Base-by-base conservation (phyloP, 2,888 invertebrate genomes). In the Selenia dentaria region DNA sequence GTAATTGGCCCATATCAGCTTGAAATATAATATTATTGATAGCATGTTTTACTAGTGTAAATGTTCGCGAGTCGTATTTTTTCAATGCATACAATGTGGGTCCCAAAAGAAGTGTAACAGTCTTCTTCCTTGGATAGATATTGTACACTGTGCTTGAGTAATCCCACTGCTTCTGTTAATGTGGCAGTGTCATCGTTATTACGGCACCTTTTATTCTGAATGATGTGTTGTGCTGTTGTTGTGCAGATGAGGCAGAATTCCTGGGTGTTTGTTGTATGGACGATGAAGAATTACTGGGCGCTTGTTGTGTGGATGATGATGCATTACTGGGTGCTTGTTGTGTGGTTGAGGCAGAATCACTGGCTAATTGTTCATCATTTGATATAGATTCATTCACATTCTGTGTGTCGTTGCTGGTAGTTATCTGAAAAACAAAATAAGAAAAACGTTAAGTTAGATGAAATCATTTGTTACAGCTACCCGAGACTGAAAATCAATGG, bases 141-240 rank as follows among this genome's bases (percentile, higher is more conserved):
- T 50, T 50, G 49, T 50, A 50, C 49, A 51, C 45, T 49, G 49
- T 51, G 55, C 51, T 55, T 49, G 52, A 50, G 51, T 50, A 52
- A 50, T 55, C 49, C 38, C 37, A 50, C 46, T 55, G 55, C 46
- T 49, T 51, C 46, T 46, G 45, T 42, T 46, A 51, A 46, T 39
- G 34, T 46, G 39, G 38, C 46, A 51, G 42, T 51, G 38, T 16
- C 16, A 16, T 16, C 16, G 16, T 22, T 22, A 22, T 22, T 22
- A 22, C 22, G 22, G 22, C 22, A 22, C 22, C 22, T 22, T 22
- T 22, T n/a, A n/a, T n/a, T n/a, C n/a, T n/a, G n/a, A n/a, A n/a
- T n/a, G n/a, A n/a, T n/a, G n/a, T n/a, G n/a, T n/a, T n/a, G n/a
- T n/a, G n/a, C n/a, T n/a, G n/a, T n/a, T n/a, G n/a, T n/a, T n/a